A percentile compares a stretch with the other conserved stretches of the same genome.
Evolutionary conservation across 2,888 invertebrate species (phyloP).

Genomic region (Tolmerus cingulatus): DNA sequence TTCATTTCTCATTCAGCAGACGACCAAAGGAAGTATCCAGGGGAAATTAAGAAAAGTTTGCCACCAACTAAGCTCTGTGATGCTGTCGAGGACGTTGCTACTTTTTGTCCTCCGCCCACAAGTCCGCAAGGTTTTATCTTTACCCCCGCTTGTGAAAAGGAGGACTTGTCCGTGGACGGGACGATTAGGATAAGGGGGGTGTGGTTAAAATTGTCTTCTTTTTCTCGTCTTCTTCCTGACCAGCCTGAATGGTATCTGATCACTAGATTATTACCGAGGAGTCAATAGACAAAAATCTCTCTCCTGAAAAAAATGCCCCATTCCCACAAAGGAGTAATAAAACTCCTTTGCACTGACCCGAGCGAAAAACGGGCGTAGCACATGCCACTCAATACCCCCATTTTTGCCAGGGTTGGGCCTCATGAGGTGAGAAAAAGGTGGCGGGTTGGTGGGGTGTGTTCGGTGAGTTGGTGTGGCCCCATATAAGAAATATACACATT

Average conservation of each 20-base stretch:
- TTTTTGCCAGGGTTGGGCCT: neutral
- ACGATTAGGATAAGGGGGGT: neutral
- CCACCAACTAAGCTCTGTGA: slow-evolving; percentile 2
- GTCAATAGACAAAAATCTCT: slow-evolving; percentile 7
- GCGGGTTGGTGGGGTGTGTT: neutral
- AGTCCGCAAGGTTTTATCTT: neutral
- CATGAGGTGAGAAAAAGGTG: neutral
- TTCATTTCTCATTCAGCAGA: neutral
- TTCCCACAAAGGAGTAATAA: slow-evolving; percentile 4
- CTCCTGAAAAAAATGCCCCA: neutral
- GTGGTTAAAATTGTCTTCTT: neutral
- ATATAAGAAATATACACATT: slow-evolving; percentile 4
- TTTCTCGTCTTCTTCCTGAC: neutral
- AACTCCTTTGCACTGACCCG: neutral
- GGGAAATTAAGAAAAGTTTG: slow-evolving; percentile 17
- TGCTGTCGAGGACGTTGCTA: neutral
- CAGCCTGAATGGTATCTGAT: neutral
- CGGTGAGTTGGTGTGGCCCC: neutral
- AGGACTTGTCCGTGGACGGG: neutral
- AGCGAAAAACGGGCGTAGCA: neutral
- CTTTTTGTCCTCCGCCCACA: neutral
- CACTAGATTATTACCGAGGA: slow-evolving; percentile 1
- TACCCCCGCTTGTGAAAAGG: neutral
- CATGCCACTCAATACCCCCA: neutral
- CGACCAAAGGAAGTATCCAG: neutral